Conservation (phyloP, 1,140 invertebrate species). For the Drosophila nikananu region DNA sequence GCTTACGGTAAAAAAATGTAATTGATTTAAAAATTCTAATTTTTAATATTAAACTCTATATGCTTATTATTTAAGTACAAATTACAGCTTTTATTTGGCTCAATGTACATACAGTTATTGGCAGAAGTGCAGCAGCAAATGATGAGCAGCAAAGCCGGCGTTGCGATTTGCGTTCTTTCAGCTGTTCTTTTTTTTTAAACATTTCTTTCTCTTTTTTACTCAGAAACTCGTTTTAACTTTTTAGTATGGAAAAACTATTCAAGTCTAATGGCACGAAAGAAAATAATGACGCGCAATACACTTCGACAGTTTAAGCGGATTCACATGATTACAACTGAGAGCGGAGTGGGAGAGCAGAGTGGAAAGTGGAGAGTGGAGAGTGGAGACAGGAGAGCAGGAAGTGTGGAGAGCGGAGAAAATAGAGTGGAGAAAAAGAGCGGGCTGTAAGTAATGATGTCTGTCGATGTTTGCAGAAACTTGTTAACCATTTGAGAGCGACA, state of each 20-base stretch:
- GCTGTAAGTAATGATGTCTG: conserved; percentile 74
- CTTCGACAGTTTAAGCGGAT: conserved; percentile 81
- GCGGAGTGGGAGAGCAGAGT: too few species aligned
- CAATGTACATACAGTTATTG: conserved; percentile 17
- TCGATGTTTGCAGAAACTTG: conserved; percentile 78
- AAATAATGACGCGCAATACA: conserved; percentile 84
- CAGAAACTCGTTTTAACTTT: conserved; percentile 37
- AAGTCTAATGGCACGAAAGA: conserved; percentile 85
- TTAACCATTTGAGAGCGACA: conserved; percentile 79
- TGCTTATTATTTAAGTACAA: background rate
- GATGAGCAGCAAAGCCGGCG: conserved; percentile 60
- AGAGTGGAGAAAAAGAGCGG: background rate
- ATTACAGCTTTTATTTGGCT: background rate
- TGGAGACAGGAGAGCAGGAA: background rate
- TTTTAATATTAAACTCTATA: too few species aligned
- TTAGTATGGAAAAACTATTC: conserved; percentile 81
- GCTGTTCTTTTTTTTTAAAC: conserved; percentile 16
- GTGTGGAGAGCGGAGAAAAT: background rate
- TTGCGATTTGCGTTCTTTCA: conserved; percentile 66
- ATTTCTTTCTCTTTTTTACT: conserved; percentile 8
- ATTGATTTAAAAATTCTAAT: too few species aligned
- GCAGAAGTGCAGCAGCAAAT: conserved; percentile 41
- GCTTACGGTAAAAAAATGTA: too few species aligned
- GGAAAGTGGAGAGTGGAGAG: background rate
- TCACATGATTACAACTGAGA: conserved; percentile 77